Base-by-base conservation (phyloP, 2,797 vertebrate genomes). In the Sebastes miniatus region DNA sequence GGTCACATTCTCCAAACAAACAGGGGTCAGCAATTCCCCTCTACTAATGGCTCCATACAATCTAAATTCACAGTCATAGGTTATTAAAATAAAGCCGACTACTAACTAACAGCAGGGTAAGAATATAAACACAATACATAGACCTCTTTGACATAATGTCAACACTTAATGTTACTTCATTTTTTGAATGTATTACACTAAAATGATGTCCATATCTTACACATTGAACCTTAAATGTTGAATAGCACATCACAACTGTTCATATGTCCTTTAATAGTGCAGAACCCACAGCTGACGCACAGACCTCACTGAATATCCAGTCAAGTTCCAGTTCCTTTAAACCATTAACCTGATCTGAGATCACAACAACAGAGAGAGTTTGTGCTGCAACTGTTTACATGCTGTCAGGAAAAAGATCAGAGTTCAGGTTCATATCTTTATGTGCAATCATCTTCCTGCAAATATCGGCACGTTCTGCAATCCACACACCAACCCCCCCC, bases 181-280 rank as follows among this genome's bases (percentile, higher is more conserved):
- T n/a, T 63, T 20, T 31, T 61, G 0, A 3, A 47, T 14, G 1
- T 58, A 27, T 27, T 13, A 57, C 27, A 4, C 24, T 58, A 11
- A 27, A 61, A 39, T 0, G 36, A 39, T 39, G 12, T 39, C 36
- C 12, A 39, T 39, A 39, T 39, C 36, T 39, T 39, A 39, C 36
- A 39, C 36, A 39, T 39, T 39, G 36, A 0, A 39, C 12, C 12
- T 2, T 39, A 39, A 39, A 39, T 39, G 36, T 39, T 39, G 36
- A 39, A 39, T 36, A 36, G 34, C 34, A 0, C 36, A 52, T 39
- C 36, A 39, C 0, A 39, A 39, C 36, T 39, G 12, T 39, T 39
- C 36, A 14, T 0, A 0, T 52, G 4, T 20, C 1, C 20, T n/a
- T 52, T 52, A 0, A 52, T 0, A n/a, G 18, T 20, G 34, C 8